A percentile compares a stretch with the other conserved stretches of the same genome.
These are phyloP conservation scores for Ahaetulla prasina DNA, from an alignment of 2,113 vertebrate genomes.

Conservation along the genomic window DNA sequence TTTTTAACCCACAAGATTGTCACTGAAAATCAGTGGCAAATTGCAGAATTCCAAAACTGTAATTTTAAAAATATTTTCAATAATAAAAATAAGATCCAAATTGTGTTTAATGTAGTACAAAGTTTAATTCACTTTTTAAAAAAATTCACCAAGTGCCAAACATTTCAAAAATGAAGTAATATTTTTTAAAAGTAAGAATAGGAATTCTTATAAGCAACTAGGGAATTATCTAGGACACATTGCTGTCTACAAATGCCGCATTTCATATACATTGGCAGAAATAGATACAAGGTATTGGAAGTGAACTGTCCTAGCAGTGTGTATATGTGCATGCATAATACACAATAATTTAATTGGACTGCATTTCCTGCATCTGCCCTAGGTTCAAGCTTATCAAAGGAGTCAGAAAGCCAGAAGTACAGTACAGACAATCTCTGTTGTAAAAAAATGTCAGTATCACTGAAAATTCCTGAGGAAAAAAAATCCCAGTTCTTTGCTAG, in stretches of 20 bases:
- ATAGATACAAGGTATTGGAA: neutral
- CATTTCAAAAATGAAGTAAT: neutral
- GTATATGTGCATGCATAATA: neutral
- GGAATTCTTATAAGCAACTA: neutral
- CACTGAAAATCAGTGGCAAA: too few relatives aligned
- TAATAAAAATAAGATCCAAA: neutral
- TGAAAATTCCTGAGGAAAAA: neutral
- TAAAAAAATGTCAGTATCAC: neutral
- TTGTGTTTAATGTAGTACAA: neutral
- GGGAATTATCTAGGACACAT: neutral
- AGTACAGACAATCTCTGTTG: neutral
- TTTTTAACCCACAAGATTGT: neutral
- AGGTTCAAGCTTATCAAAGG: neutral
- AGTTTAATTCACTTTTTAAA: neutral
- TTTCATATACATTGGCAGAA: neutral
- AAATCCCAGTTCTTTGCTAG: neutral
- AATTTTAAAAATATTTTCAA: neutral
- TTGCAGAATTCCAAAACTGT: neutral
- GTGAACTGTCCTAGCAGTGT: neutral
- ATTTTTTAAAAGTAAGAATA: neutral
- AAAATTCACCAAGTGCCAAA: neutral
- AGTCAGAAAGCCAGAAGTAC: neutral
- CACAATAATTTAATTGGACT: neutral
- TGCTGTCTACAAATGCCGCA: neutral
- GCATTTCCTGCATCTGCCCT: neutral